Evolutionary conservation across 2,888 invertebrate species (phyloP), one percentile per base, ranked within the genome.

Genomic region (Kuschelorhynchus macadamiae): DNA sequence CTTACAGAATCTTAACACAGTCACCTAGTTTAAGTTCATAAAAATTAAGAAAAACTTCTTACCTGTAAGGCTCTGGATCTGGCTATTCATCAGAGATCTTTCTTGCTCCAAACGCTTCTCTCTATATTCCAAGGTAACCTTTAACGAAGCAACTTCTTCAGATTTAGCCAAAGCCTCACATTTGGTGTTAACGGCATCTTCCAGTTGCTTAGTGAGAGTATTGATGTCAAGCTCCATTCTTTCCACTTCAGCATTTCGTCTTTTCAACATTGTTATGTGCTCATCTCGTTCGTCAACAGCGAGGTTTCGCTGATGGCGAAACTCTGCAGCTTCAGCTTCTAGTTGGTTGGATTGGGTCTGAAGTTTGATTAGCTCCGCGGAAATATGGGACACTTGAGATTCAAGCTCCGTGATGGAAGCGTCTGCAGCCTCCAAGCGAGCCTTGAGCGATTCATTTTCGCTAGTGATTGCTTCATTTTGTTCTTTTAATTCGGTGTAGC

Each of bases 31-130:
- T n/a, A n/a, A n/a, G n/a, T n/a, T n/a, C n/a, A n/a, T n/a, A n/a
- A n/a, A n/a, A n/a, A n/a, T n/a, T n/a, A n/a, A n/a, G n/a, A n/a
- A n/a, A n/a, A n/a, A n/a, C n/a, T n/a, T n/a, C n/a, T 66, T 67
- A 67, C 65, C 65, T 41, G 91, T 91, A 21, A 97, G 84, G 62
- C 90, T 88, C 75, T 91, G 88, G 73, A 95, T 90, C 85, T 96
- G 94, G 72, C 91, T 91, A 72, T 89, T 89, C 21, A 95, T 82
- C 74, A 95, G 87, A 4, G 87, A 85, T 76, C 91, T 88, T 82
- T 97, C 96, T 80, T 94, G 92, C 76, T 94, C 93, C 77, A 96
- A 86, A 16, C 94, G 88, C 77, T 92, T 92, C 82, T 96, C 95
- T 76, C 92, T 92, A 81, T 90, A 92, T 78, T 92, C 92, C 17